Evolutionary conservation across 2,113 vertebrate species (phyloP).

Genomic region (Triplophysa siluroides): DNA sequence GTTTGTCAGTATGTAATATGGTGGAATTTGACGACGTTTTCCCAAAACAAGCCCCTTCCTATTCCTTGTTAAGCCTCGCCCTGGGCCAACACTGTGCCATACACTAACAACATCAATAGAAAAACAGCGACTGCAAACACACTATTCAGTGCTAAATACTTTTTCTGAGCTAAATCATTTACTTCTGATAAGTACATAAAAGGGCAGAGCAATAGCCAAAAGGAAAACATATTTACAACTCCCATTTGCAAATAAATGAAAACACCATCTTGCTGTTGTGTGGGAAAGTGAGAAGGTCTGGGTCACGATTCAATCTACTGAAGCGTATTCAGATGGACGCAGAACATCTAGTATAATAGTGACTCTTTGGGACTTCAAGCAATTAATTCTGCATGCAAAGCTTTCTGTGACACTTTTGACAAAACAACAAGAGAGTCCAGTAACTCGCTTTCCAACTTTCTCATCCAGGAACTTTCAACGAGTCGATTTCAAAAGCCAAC

Average conservation of each 20-base stretch:
- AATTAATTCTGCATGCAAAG: conserved; percentile 8
- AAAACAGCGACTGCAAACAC: not conserved
- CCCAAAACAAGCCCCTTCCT: not conserved
- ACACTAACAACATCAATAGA: conserved; percentile 28
- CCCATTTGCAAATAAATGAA: conserved; percentile 43
- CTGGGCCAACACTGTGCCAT: not conserved
- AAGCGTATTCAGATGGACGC: not conserved
- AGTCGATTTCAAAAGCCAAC: conserved; percentile 8
- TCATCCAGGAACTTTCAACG: not conserved
- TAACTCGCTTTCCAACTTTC: conserved; percentile 1
- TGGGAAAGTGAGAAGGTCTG: not conserved
- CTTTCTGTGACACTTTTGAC: not conserved
- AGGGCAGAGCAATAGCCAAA: conserved; percentile 28
- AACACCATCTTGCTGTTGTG: not conserved
- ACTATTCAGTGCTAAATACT: conserved; percentile 22
- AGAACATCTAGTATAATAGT: not conserved
- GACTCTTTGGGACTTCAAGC: not conserved
- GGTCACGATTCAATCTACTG: not conserved
- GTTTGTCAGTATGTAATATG: too few species aligned
- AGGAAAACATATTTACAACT: conserved; percentile 35
- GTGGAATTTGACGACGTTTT: too few species aligned
- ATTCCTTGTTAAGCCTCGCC: conserved; percentile 29
- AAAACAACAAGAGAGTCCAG: not conserved
- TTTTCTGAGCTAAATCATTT: conserved; percentile 12
- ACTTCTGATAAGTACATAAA: conserved; percentile 39